These are phyloP conservation scores for Trichomycterus rosablanca DNA, from an alignment of 2,113 vertebrate species.

Conservation along the genomic window DNA sequence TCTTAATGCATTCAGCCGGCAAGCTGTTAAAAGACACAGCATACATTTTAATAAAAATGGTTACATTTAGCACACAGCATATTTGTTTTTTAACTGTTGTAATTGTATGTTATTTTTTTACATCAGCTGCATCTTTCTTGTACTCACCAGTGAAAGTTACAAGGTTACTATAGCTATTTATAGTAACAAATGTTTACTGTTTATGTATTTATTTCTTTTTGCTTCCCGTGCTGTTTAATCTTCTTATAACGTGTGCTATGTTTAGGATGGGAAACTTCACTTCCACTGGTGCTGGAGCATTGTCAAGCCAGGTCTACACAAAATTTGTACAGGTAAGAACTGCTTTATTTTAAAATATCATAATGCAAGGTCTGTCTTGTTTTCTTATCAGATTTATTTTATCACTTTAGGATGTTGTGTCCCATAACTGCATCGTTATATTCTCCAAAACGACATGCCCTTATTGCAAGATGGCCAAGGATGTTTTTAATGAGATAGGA, in stretches of 20 bases:
- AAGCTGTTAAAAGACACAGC: no score
- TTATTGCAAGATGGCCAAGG: slow-evolving; percentile 90
- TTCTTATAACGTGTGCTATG: slow-evolving; percentile 26
- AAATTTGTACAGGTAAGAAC: slow-evolving; percentile 63
- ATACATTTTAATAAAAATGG: not conserved
- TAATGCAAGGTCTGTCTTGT: not conserved
- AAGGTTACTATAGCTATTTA: slow-evolving; percentile 4
- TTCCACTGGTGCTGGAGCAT: slow-evolving; percentile 47
- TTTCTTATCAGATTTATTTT: slow-evolving; percentile 1
- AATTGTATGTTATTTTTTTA: not conserved
- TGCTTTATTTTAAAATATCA: not conserved
- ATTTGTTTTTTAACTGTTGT: not conserved
- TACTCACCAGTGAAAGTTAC: slow-evolving; percentile 5
- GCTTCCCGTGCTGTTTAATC: not conserved
- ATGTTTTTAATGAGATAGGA: slow-evolving; percentile 81
- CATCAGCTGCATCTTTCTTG: slow-evolving; percentile 7
- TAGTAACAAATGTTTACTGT: no score
- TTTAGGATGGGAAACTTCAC: slow-evolving; percentile 71
- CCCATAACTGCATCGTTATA: slow-evolving; percentile 89
- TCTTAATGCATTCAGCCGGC: no score
- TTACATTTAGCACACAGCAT: not conserved
- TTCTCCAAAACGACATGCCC: slow-evolving; percentile 91
- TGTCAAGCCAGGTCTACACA: slow-evolving; percentile 46
- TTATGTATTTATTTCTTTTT: no score
- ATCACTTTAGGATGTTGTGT: slow-evolving; percentile 76